Base-by-base conservation (phyloP, 2,888 invertebrate genomes). In the Fragum sueziense region DNA sequence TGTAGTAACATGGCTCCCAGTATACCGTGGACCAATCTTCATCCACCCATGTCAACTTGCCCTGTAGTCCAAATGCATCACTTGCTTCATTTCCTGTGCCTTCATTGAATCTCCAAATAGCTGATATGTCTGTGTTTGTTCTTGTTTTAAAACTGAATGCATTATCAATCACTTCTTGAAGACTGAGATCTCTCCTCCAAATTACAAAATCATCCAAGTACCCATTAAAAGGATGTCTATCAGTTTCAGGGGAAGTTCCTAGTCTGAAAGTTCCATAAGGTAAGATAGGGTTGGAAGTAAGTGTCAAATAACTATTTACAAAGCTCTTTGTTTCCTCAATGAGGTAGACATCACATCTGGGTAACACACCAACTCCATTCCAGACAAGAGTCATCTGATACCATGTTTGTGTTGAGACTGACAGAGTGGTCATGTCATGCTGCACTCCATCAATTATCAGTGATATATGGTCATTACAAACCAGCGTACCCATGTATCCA, bases 371-470 rank as follows among this genome's bases (percentile, higher is more conserved):
- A 14, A 61, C 20, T n/a, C 61, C 61, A 61, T 61, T 70, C 89
- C 89, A 90, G 11, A 77, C 85, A n/a, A 86, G 34, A 14, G 87
- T 71, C 22, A 89, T 69, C 70, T 90, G 88, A 69, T 88, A 88
- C 90, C 90, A 90, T 9, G 61, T 80, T 22, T 81, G 37, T 7
- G 71, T 52, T 7, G 67, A 61, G n/a, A 89, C 78, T 27, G 57
- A 52, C 3, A 89, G 31, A 6, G 84, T 74, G 20, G 3, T 68
- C 47, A 68, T 29, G 20, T 68, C 51, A 51, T 68, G 51, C 20
- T 27, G 11, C 1, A 3, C 31, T 29, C 51, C 29, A 47, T 41
- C 17, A 25, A 68, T 27, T 6, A 4, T 29, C 4, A 68, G 11
- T 3, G 68, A 27, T 20, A 68, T 29, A 27, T 51, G 31, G 17